Conservation (phyloP, 2,113 vertebrate species). For the Campylorhamphus procurvoides region DNA sequence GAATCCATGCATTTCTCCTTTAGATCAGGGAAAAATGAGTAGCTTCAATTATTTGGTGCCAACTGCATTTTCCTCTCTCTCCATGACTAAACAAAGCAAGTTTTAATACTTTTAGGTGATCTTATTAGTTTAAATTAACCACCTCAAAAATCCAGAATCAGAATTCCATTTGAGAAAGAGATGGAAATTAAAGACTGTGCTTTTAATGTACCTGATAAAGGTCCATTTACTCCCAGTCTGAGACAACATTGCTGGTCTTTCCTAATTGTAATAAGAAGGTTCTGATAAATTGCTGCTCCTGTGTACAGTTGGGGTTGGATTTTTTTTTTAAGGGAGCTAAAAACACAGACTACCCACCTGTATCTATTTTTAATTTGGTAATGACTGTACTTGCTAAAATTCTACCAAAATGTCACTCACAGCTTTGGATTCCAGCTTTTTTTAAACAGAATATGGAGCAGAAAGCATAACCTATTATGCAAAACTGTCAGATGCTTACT, state of each 20-base stretch:
- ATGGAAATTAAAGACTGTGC: neutral
- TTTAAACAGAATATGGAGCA: slow-evolving; percentile 55
- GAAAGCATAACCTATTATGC: slow-evolving; percentile 60
- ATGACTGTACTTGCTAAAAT: slow-evolving; percentile 63
- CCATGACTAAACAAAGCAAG: neutral
- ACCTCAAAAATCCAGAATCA: neutral
- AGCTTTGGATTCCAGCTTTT: slow-evolving; percentile 57
- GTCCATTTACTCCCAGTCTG: neutral
- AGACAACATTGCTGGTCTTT: neutral
- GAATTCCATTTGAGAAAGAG: neutral
- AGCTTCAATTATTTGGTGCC: neutral
- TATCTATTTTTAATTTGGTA: slow-evolving; percentile 63
- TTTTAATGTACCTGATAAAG: too few species aligned
- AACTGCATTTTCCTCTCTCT: neutral
- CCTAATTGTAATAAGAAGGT: neutral
- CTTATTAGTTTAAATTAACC: neutral
- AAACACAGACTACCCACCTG: slow-evolving; percentile 54
- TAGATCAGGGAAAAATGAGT: neutral
- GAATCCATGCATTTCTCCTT: neutral
- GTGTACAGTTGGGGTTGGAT: neutral
- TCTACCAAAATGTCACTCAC: slow-evolving; percentile 66
- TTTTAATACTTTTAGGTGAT: neutral
- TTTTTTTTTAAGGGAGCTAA: neutral
- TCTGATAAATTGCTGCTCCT: neutral
- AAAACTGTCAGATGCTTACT: slow-evolving; percentile 57